Evolutionary conservation across 2,797 vertebrate genomes (phyloP).

Genomic region (Jordanella pulchra): DNA sequence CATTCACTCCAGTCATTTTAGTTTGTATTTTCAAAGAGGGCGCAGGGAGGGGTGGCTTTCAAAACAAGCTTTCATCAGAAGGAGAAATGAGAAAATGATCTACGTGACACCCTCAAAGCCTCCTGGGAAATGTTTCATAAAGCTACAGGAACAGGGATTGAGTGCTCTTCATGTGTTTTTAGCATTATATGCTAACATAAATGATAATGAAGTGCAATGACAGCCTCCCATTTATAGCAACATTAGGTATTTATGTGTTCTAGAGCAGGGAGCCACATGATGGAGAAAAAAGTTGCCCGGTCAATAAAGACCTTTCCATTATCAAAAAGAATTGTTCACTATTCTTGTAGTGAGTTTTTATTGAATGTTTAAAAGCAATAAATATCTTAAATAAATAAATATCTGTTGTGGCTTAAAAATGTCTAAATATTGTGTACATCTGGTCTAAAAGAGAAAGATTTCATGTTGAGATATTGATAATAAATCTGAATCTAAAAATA

Average conservation of each 20-base stretch:
- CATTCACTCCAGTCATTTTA: constrained; percentile 54
- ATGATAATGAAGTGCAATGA: constrained; percentile 46
- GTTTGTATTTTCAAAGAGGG: constrained; percentile 28
- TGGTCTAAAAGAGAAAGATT: too few species aligned
- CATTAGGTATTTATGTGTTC: constrained; percentile 20
- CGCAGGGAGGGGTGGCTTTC: constrained; percentile 8
- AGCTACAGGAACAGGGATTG: constrained; percentile 24
- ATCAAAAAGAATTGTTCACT: neutral
- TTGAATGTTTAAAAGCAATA: neutral
- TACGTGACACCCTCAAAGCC: constrained; percentile 56
- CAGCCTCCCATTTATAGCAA: constrained; percentile 24
- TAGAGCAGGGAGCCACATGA: constrained; percentile 1
- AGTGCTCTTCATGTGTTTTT: constrained; percentile 15
- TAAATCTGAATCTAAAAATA: too few species aligned
- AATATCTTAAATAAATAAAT: neutral
- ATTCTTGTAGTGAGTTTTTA: neutral
- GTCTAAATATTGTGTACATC: too few species aligned
- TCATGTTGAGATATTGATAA: too few species aligned
- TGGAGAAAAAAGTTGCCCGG: constrained; percentile 28
- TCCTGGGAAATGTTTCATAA: constrained; percentile 66
- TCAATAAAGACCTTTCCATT: constrained; percentile 31
- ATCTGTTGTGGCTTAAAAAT: neutral
- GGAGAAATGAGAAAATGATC: constrained; percentile 73
- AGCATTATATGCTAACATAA: constrained; percentile 33
- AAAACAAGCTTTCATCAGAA: constrained; percentile 66